Conservation (phyloP, 2,888 invertebrate genomes). For the Drosophila melanosoma region DNA sequence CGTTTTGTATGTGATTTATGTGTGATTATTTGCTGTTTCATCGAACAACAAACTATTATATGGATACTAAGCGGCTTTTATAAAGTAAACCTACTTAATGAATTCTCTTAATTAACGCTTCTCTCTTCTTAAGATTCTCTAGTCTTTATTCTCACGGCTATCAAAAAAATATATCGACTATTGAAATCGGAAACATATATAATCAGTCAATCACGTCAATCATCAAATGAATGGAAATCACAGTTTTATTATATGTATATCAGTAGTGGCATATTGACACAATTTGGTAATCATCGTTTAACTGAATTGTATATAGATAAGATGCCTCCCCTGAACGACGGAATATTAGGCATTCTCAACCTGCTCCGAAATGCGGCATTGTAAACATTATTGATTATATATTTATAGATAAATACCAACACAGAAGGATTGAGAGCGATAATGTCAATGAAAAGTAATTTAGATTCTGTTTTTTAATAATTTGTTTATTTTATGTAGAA, state of each 20-base stretch:
- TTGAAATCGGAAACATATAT: background rate
- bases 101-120: background rate
- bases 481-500: background rate
- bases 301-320: constrained; percentile 29
- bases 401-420: background rate
- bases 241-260: background rate
- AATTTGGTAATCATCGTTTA: constrained; percentile 26
- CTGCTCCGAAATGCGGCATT: constrained; percentile 20
- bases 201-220: background rate
- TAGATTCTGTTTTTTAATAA: background rate
- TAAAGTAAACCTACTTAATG: background rate
- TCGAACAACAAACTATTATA: background rate
- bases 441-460: constrained; percentile 7
- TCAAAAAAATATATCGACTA: background rate
- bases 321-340: constrained; percentile 21
- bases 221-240: background rate
- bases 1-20: too few relatives aligned
- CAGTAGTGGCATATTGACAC: constrained; percentile 38
- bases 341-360: background rate
- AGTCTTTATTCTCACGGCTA: background rate
- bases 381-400: background rate
- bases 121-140: background rate
- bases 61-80: background rate
- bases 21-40: background rate
- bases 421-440: constrained; percentile 5